Percentiles rank a stretch among this genome's conserved stretches.
Evolutionary conservation across 2,888 invertebrate genomes (phyloP).

Genomic region (Schrankia costaestrigalis): DNA sequence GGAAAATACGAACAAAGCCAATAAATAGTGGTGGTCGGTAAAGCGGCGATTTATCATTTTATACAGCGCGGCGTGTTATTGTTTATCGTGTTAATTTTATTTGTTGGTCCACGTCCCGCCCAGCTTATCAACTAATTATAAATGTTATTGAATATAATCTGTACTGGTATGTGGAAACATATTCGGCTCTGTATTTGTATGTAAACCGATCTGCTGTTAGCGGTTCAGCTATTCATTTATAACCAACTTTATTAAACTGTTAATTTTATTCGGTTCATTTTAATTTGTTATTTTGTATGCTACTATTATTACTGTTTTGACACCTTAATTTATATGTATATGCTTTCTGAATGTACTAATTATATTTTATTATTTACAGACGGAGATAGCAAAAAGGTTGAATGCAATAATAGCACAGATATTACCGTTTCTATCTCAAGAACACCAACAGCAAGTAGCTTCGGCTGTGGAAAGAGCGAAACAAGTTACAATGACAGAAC

Average conservation of each 20-base stretch:
- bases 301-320: slow-evolving; percentile 32
- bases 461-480: slow-evolving; percentile 96
- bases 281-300: slow-evolving; percentile 47
- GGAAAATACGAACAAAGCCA: slow-evolving; percentile 72
- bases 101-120: slow-evolving; percentile 57
- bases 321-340: slow-evolving; percentile 19
- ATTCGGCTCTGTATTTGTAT: slow-evolving; percentile 57
- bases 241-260: slow-evolving; percentile 54
- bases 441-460: slow-evolving; percentile 95
- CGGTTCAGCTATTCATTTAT: slow-evolving; percentile 50
- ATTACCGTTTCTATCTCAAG: slow-evolving; percentile 94
- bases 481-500: slow-evolving; percentile 96
- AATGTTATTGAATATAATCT: slow-evolving; percentile 61
- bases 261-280: slow-evolving; percentile 54
- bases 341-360: background rate
- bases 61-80: slow-evolving; percentile 57
- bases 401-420: slow-evolving; percentile 97
- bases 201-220: slow-evolving; percentile 43
- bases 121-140: slow-evolving; percentile 70
- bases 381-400: slow-evolving; percentile 96
- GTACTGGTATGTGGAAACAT: slow-evolving; percentile 64
- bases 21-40: slow-evolving; percentile 64
- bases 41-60: slow-evolving; percentile 69
- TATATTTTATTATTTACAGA: slow-evolving; percentile 82
- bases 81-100: slow-evolving; percentile 76